Percentiles rank a stretch among this genome's conserved stretches.
Evolutionary conservation across 2,888 invertebrate genomes (phyloP).

Genomic region (Rotaria socialis): DNA sequence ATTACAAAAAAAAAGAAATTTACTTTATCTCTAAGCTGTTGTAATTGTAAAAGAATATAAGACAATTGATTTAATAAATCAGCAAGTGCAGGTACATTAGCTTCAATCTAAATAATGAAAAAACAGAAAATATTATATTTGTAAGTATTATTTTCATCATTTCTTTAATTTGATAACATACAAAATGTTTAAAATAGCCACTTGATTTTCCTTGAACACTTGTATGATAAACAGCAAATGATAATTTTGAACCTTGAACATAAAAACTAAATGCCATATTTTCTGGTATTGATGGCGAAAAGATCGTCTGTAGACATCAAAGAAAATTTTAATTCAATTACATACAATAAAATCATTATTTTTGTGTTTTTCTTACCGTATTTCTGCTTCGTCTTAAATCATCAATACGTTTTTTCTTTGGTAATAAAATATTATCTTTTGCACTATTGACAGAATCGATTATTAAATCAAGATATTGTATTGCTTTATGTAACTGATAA

Average conservation of each 20-base stretch:
- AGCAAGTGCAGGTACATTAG: neutral
- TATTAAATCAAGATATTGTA: neutral
- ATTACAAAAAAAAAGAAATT: neutral
- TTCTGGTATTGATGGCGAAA: neutral
- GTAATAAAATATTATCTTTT: conserved; percentile 2
- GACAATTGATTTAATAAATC: neutral
- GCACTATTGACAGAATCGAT: neutral
- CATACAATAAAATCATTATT: neutral
- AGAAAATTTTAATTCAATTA: neutral
- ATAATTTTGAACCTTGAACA: neutral
- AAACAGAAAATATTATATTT: too few species aligned
- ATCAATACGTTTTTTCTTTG: conserved; percentile 10
- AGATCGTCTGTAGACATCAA: neutral
- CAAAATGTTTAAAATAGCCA: conserved; percentile 10
- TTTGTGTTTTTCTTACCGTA: neutral
- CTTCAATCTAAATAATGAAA: neutral
- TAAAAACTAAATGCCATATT: conserved; percentile 19
- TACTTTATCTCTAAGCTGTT: neutral
- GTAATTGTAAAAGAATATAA: neutral
- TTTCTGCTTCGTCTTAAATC: neutral
- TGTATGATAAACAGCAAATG: conserved; percentile 4
- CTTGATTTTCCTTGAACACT: neutral
- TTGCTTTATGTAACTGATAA: neutral
- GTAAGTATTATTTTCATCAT: too few species aligned
- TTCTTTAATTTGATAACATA: neutral